Conservation (phyloP, 2,888 invertebrate species). For the Chymomyza procnemis region DNA sequence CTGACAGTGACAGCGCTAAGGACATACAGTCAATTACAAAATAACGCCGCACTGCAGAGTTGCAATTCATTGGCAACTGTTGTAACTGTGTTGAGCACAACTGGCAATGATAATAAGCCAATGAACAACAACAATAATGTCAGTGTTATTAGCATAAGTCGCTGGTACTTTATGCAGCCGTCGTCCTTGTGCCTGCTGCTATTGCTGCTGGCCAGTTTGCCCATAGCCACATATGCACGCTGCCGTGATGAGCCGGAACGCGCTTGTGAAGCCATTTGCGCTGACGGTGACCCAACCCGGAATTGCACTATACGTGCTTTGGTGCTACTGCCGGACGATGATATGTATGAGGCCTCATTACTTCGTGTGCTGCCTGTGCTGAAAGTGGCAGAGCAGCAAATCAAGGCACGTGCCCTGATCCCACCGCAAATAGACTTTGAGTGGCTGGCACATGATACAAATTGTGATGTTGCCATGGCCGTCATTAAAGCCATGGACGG, state of each 20-base stretch:
- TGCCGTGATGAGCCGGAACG: slow-evolving; percentile 72
- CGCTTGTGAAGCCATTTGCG: slow-evolving; percentile 73
- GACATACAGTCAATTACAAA: background rate
- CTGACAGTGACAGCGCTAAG: background rate
- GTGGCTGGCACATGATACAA: slow-evolving; percentile 84
- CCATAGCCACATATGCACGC: slow-evolving; percentile 20
- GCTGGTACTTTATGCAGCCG: slow-evolving; percentile 3
- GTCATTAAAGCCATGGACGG: slow-evolving; percentile 86
- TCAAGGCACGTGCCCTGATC: slow-evolving; percentile 80
- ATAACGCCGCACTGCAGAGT: background rate
- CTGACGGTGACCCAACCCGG: slow-evolving; percentile 17
- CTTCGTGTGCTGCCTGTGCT: slow-evolving; percentile 83
- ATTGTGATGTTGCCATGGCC: slow-evolving; percentile 86
- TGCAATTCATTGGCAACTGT: slow-evolving; percentile 23
- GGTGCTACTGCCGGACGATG: slow-evolving; percentile 83
- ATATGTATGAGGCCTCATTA: slow-evolving; percentile 80
- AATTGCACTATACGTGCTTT: slow-evolving; percentile 83
- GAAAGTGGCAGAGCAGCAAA: slow-evolving; percentile 82
- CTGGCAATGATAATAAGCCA: background rate
- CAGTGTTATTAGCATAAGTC: slow-evolving; percentile 5
- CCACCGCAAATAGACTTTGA: slow-evolving; percentile 82
- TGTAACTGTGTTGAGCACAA: background rate
- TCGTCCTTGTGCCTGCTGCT: slow-evolving; percentile 11
- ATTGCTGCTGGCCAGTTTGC: slow-evolving; percentile 22
- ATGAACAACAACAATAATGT: slow-evolving; percentile 2